Base-by-base conservation (phyloP, 2,797 vertebrate genomes). In the Crenuchus spilurus region DNA sequence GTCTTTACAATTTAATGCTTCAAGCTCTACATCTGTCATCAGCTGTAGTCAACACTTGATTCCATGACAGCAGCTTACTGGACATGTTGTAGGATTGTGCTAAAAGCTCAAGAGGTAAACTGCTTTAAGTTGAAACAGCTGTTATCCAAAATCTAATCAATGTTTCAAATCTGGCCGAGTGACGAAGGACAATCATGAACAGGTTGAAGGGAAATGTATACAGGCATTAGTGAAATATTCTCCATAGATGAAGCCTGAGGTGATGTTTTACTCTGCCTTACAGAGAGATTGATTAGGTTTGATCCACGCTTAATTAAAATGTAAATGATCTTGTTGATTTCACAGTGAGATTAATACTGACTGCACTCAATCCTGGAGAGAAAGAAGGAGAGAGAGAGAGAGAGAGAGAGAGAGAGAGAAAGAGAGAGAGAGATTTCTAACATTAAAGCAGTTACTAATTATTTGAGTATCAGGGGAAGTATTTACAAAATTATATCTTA, bases 231-330 rank as follows among this genome's bases (percentile, higher is more conserved):
- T 18, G 5, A 35, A 22, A 72, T 22, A 9, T 28, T 48, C 51
- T 66, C 26, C 24, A 42, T 18, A 30, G 42, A 37, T 61, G 41
- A 52, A 46, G 35, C n/a, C 39, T 46, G 24, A 49, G 54, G 31
- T 42, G 37, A 9, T 66, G 75, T 60, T 72, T 61, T 61, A 28
- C 58, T 55, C 60, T 35, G 20, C 16, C 55, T 84, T 87, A 77
- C 80, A 72, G 75, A 77, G 75, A 88, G 82, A 91, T 88, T 88
- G 85, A 90, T 90, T 89, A 72, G 77, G 83, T 83, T 88, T 84
- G 80, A 87, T 87, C 75, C 76, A 67, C 57, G 84, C 74, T 90
- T 89, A 84, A 90, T 90, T 83, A 87, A 89, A 89, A 90, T 88
- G 83, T 76, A 90, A 91, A 91, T 89, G 79, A 89, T 87, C 82